phyloP scores from a whole-genome alignment of 2,888 invertebrate species.

The Drosophila algonquin region DNA sequence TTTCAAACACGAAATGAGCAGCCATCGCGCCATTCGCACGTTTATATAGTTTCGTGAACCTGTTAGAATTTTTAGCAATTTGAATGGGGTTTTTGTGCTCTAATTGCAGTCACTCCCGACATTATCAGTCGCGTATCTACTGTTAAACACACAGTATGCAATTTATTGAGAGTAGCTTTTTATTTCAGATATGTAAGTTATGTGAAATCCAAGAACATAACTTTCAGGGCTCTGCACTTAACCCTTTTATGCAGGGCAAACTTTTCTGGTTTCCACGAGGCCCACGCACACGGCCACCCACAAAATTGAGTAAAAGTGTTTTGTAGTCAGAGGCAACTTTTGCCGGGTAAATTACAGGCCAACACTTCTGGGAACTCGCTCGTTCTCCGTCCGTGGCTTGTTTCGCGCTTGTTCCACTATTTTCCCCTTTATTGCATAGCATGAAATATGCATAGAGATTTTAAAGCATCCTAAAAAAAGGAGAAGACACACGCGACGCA shows the following conservation, averaged over 20 bases:
- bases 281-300: slow-evolving; percentile 2
- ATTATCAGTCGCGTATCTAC: background rate
- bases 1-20: slow-evolving; percentile 23
- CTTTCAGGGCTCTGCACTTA: slow-evolving; percentile 33
- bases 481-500: background rate
- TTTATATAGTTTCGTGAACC: background rate
- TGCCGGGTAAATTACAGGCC: slow-evolving; percentile 35
- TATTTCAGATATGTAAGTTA: slow-evolving; percentile 1
- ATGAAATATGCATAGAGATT: slow-evolving; percentile 53
- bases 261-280: slow-evolving; percentile 3
- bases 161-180: background rate
- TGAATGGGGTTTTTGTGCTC: background rate
- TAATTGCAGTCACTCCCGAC: background rate
- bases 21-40: background rate
- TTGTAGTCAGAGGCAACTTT: slow-evolving; percentile 24
- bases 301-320: slow-evolving; percentile 16
- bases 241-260: slow-evolving; percentile 27
- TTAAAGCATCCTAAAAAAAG: slow-evolving; percentile 5
- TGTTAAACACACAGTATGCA: background rate
- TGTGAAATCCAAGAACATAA: slow-evolving; percentile 8
- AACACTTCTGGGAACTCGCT: slow-evolving; percentile 31
- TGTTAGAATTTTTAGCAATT: background rate
- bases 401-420: slow-evolving; percentile 26
- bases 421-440: slow-evolving; percentile 16
- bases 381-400: background rate